Conservation (phyloP, 1,140 invertebrate genomes). For the Liolophura sinensis region DNA sequence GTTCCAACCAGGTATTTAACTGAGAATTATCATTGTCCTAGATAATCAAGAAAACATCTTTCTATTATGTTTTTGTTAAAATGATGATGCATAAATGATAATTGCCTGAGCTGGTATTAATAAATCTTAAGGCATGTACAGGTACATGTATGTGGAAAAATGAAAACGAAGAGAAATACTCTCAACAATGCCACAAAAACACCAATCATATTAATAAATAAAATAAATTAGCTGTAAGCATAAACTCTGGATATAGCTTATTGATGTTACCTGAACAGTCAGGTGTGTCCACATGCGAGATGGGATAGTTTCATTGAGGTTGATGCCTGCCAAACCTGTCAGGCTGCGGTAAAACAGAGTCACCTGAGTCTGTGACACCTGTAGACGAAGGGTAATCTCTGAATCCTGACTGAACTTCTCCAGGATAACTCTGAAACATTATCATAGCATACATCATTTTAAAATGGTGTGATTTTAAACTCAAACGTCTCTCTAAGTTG, state of each 20-base stretch:
- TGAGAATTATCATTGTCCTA: too few relatives aligned
- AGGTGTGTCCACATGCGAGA: conserved; percentile 40
- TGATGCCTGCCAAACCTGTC: conserved; percentile 21
- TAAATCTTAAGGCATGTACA: conserved; percentile 3
- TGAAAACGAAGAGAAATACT: neutral
- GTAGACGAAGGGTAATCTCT: conserved; percentile 30
- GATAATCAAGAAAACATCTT: too few relatives aligned
- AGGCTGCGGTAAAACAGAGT: conserved; percentile 27
- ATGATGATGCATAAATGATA: too few relatives aligned
- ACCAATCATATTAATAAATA: neutral
- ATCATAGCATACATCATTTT: too few relatives aligned
- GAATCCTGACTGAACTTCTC: conserved; percentile 29
- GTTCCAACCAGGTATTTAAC: too few relatives aligned
- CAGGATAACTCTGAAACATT: too few relatives aligned
- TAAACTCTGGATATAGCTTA: neutral
- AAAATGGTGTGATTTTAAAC: too few relatives aligned
- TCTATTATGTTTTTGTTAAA: too few relatives aligned
- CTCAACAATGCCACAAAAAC: neutral
- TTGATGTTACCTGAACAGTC: conserved; percentile 39
- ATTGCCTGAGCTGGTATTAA: too few relatives aligned
- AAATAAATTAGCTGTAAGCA: neutral
- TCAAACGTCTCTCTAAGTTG: too few relatives aligned
- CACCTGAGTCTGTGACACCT: conserved; percentile 18
- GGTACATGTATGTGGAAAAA: neutral
- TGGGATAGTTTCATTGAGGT: conserved; percentile 32